These are phyloP conservation scores for Syngnathoides biaculeatus DNA, from an alignment of 2,113 vertebrate genomes.

Conservation along the genomic window DNA sequence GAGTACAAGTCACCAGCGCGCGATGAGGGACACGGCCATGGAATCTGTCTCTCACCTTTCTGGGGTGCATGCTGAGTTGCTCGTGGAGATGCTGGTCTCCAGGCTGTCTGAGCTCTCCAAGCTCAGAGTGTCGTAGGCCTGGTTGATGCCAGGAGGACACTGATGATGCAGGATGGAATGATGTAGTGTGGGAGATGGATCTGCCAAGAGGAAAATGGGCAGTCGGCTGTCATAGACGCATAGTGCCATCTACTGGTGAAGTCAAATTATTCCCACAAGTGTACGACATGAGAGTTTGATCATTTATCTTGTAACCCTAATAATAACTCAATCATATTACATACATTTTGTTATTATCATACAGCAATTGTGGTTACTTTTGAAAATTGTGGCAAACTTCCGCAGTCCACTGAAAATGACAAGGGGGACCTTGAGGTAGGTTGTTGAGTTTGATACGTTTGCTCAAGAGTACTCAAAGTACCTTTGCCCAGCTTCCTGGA, in stretches of 20 bases:
- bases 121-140: constrained; percentile 91
- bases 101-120: constrained; percentile 97
- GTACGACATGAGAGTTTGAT: background rate
- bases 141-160: constrained; percentile 72
- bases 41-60: constrained; percentile 85
- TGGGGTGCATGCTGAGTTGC: constrained; percentile 89
- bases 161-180: constrained; percentile 89
- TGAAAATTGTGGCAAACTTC: too few species aligned
- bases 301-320: too few species aligned
- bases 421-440: too few species aligned
- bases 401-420: too few species aligned
- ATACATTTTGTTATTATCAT: too few species aligned
- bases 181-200: constrained; percentile 73
- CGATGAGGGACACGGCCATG: constrained; percentile 72
- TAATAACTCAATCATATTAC: too few species aligned
- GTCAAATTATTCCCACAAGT: constrained; percentile 22
- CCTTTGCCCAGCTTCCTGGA: constrained; percentile 86
- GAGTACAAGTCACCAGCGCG: constrained; percentile 51
- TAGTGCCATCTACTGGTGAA: constrained; percentile 76
- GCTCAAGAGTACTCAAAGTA: too few species aligned
- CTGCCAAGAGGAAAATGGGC: constrained; percentile 40
- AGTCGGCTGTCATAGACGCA: constrained; percentile 64
- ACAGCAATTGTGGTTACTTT: too few species aligned
- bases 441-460: background rate
- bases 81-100: constrained; percentile 91